Evolutionary conservation across 2,113 vertebrate genomes (phyloP).

Genomic region (Anguilla rostrata): DNA sequence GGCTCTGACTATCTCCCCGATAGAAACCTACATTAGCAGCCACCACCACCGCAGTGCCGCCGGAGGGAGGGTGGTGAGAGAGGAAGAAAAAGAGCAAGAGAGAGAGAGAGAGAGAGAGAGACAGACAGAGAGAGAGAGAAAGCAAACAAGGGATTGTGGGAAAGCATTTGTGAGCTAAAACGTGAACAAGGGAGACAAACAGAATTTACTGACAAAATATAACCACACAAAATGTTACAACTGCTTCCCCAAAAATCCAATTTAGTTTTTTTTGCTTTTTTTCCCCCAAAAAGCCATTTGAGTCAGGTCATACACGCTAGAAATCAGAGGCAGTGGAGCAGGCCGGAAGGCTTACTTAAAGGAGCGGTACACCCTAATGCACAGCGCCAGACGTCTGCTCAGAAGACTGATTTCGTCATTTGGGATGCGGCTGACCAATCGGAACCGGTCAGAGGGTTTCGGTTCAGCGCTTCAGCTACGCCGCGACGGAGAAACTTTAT

Average conservation of each 20-base stretch:
- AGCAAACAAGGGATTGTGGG: neutral
- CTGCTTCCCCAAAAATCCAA: conserved; percentile 58
- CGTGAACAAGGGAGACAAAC: conserved; percentile 61
- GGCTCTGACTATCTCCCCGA: conserved; percentile 98
- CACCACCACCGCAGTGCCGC: conserved; percentile 76
- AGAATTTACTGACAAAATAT: conserved; percentile 71
- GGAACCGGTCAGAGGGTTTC: neutral
- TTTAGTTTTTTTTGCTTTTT: conserved; percentile 59
- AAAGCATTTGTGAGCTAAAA: neutral
- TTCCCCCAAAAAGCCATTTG: conserved; percentile 76
- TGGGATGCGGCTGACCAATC: neutral
- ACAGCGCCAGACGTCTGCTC: neutral
- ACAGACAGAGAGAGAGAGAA: neutral
- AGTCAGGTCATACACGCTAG: neutral
- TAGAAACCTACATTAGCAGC: conserved; percentile 87
- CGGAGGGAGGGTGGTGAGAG: conserved; percentile 31
- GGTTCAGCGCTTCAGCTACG: too few species aligned
- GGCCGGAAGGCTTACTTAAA: neutral
- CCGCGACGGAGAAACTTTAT: neutral
- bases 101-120: neutral
- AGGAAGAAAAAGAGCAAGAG: conserved; percentile 51
- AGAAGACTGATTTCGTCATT: neutral
- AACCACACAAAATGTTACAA: conserved; percentile 70
- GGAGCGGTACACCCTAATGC: neutral
- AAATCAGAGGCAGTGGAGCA: neutral